Evolutionary conservation across 2,113 vertebrate species (phyloP), one percentile per base, ranked within the genome.

Genomic region (Catagonus wagneri): DNA sequence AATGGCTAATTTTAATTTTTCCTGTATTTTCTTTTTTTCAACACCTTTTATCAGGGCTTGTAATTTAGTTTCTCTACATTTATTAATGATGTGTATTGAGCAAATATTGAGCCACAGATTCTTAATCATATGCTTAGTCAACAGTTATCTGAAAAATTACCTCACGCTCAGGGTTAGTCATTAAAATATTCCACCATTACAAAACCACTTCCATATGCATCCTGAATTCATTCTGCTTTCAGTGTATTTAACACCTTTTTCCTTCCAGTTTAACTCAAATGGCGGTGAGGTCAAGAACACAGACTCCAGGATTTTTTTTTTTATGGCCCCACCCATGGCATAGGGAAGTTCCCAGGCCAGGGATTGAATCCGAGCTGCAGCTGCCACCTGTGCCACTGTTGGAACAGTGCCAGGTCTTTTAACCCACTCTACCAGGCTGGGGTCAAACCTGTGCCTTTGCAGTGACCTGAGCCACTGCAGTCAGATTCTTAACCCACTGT

Each of bases 161-260:
- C 32, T 75, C 14, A 65, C 58, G 60, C 36, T 83, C 19, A 36
- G 52, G 75, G 50, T 92, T 78, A 92, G 6, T 95, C 52, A 39
- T 8, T 61, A 60, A 75, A 75, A 52, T 68, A 36, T 52, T 83
- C 58, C 71, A 50, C 58, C 66, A 36, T 81, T 92, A 92, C 50
- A 68, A 88, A 75, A 68, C 52, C 39, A 83, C 32, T 32, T 75
- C 50, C 36, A 25, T 52, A 12, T 32, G 50, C 78, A n/a, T 36
- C 25, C 68, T 75, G 94, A 88, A 74, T 75, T 88, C 25, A 75
- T 88, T 92, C 52, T 88, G 58, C 68, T 23, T 74, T 75, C n/a
- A 81, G 50, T 52, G 23, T 75, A 60, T 81, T 90, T 74, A 58
- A 56, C n/a, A 63, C 3, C 4, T 56, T 78, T 25, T 61, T 14